Conservation (phyloP, 1,140 invertebrate species). For the Zaprionus taronus region DNA sequence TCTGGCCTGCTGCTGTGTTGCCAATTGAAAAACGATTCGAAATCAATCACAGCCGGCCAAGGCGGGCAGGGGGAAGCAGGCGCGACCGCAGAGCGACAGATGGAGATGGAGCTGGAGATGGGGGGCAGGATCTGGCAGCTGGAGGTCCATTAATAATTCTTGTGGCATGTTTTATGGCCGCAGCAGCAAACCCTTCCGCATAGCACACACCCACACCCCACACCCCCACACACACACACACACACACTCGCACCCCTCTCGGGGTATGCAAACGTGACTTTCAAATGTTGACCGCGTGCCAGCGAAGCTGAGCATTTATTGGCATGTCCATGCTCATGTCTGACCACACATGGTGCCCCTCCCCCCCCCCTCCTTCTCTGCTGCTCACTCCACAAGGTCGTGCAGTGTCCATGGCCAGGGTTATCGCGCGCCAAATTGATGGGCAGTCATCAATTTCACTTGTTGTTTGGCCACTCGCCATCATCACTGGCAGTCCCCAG, state of each 20-base stretch:
- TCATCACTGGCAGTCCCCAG: not conserved
- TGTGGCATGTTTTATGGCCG: constrained; percentile 76
- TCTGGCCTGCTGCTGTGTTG: constrained; percentile 33
- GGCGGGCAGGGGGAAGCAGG: not conserved
- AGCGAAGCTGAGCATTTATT: constrained; percentile 69
- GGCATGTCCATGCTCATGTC: constrained; percentile 57
- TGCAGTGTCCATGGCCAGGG: constrained; percentile 41
- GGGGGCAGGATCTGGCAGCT: constrained; percentile 41
- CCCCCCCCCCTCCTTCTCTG: no score
- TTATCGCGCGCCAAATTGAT: constrained; percentile 79
- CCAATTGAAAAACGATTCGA: constrained; percentile 84
- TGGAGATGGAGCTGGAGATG: constrained; percentile 13
- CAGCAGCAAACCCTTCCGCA: constrained; percentile 51
- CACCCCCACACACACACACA: not conserved
- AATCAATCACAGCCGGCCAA: constrained; percentile 77
- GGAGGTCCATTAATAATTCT: constrained; percentile 79
- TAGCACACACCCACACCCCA: not conserved
- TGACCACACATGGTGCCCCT: not conserved
- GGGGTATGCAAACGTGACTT: constrained; percentile 76
- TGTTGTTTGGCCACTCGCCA: constrained; percentile 52
- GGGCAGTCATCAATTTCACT: constrained; percentile 81
- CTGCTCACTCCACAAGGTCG: constrained; percentile 47
- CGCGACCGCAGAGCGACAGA: constrained; percentile 4
- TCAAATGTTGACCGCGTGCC: constrained; percentile 74
- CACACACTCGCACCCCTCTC: constrained; percentile 9